Evolutionary conservation across 2,113 vertebrate genomes (phyloP), one percentile per base, ranked within the genome.

Genomic region (Tympanuchus pallidicinctus): DNA sequence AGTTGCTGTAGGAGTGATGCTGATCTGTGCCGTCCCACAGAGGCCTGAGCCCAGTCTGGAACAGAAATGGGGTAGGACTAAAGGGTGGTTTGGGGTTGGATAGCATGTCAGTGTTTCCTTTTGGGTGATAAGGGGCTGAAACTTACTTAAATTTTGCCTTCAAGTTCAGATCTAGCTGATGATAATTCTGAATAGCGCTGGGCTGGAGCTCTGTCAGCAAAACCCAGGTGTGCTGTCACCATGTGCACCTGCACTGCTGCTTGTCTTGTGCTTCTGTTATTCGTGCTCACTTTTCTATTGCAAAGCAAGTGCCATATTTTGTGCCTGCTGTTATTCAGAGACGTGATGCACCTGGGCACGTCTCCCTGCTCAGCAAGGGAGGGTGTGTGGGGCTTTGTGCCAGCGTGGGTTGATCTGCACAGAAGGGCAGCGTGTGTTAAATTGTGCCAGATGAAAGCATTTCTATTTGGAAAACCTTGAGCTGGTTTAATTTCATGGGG

Each of bases 401-500:
- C 27, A 54, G 52, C 27, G 15, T 54, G 52, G 27, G 66, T 69
- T 72, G 80, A 60, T 69, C 76, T 1, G 22, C 82, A 54, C 6
- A 4, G 74, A 54, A 61, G 73, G 52, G 50, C 22, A 40, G 67
- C 3, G 67, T 17, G 63, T 71, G 71, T 63, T 48, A 79, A 78
- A 70, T 19, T 27, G 13, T 54, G 30, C 61, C 45, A 22, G 69
- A 73, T 87, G 48, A 76, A 80, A 57, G 34, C 11, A 4, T 5
- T 89, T 48, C 7, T 22, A 24, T 38, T 52, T 30, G 78, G 78
- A 76, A 71, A 38, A 8, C 63, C 63, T 84, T 5, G n/a, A 42
- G 65, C 77, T 74, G 71, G 20, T 74, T 95, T 87, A 60, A 89
- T 91, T 89, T 85, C 72, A 15, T 10, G 47, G 66, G 42, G 28